Conservation (phyloP, 2,113 vertebrate species). For the Callospermophilus lateralis region DNA sequence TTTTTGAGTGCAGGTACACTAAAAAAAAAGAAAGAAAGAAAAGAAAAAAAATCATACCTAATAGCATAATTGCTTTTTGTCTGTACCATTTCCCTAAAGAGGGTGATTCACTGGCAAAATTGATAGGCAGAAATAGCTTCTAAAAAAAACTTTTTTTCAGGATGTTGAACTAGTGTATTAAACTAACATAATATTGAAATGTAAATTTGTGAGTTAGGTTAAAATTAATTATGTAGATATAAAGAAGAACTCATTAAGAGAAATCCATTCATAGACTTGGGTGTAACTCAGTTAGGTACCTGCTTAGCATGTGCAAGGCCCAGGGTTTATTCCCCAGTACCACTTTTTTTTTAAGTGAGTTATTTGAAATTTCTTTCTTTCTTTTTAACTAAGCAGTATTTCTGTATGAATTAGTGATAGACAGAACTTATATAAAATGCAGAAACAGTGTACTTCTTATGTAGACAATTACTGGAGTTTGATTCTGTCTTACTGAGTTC, state of each 20-base stretch:
- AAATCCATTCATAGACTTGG: neutral
- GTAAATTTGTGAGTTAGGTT: neutral
- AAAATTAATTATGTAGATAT: neutral
- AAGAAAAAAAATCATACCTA: neutral
- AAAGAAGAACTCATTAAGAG: neutral
- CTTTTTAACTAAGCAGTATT: neutral
- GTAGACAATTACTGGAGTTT: neutral
- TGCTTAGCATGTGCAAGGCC: neutral
- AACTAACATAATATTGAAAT: neutral
- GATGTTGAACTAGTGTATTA: neutral
- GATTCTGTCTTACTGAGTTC: neutral
- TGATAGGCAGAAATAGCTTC: neutral
- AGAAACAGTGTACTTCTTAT: neutral
- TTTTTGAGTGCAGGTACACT: neutral
- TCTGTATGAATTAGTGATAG: neutral
- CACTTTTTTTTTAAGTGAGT: neutral
- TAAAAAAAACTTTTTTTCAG: neutral
- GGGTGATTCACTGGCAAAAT: neutral
- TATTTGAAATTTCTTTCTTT: neutral
- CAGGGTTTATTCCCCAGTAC: fast-evolving
- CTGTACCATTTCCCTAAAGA: neutral
- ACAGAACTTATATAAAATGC: neutral
- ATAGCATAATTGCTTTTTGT: neutral
- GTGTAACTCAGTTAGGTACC: too few relatives aligned
- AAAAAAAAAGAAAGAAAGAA: neutral